phyloP scores from a whole-genome alignment of 2,113 vertebrate species.

The Chaetops frenatus region DNA sequence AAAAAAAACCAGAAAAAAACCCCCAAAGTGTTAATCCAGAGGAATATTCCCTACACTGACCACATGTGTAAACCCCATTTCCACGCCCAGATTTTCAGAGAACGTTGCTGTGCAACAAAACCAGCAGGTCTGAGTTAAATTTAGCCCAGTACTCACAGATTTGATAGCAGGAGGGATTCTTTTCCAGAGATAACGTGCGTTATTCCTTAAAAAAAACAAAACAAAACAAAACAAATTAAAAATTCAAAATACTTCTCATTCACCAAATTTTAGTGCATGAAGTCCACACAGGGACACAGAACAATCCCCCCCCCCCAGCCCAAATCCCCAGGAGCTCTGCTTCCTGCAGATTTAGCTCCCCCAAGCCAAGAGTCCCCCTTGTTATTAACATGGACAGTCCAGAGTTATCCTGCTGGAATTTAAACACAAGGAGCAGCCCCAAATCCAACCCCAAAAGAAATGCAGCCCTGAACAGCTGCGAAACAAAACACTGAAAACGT shows the following conservation, averaged over 20 bases:
- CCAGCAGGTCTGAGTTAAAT: neutral
- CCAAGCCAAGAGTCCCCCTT: neutral
- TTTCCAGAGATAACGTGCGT: constrained; percentile 95
- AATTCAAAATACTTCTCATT: neutral
- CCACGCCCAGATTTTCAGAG: neutral
- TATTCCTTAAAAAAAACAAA: constrained; percentile 79
- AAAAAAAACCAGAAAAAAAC: too few relatives aligned
- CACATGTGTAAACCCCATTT: neutral
- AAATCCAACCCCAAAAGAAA: neutral
- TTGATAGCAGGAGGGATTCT: constrained; percentile 90
- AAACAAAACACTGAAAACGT: neutral
- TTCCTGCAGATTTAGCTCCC: neutral
- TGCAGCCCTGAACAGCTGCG: neutral
- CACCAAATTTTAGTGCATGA: neutral
- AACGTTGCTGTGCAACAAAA: neutral
- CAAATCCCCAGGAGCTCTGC: neutral
- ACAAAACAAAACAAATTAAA: too few relatives aligned
- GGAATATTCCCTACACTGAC: neutral
- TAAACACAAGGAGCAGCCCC: neutral
- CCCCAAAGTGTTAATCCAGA: neutral
- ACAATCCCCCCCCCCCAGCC: neutral
- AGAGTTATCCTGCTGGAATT: neutral
- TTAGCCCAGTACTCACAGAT: constrained; percentile 55
- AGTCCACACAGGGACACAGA: neutral
- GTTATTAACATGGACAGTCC: neutral